phyloP scores from a whole-genome alignment of 2,888 invertebrate species.

The Folsomia candida region DNA sequence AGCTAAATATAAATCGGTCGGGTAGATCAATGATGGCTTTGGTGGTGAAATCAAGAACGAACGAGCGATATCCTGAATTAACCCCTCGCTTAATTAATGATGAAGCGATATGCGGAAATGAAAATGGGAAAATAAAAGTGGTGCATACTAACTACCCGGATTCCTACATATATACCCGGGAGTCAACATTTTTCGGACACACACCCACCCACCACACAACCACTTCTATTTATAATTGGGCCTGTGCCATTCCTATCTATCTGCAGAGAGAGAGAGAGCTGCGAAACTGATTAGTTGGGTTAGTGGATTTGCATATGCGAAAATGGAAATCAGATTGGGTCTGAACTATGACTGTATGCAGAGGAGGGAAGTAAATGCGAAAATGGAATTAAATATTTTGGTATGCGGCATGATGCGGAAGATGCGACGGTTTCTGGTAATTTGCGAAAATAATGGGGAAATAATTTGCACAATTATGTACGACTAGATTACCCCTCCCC shows the following conservation, averaged over 20 bases:
- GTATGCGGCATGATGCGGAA: no score
- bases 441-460: no score
- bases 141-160: neutral
- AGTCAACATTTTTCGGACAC: neutral
- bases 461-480: no score
- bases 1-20: no score
- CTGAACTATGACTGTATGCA: no score
- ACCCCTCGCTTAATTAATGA: neutral
- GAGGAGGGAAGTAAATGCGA: neutral
- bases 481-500: no score
- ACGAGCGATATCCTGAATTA: neutral
- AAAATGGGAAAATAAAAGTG: neutral
- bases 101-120: neutral
- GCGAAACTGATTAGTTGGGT: neutral
- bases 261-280: neutral
- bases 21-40: no score
- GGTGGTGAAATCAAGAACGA: neutral
- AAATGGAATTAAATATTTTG: no score
- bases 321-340: neutral
- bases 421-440: no score
- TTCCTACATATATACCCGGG: neutral
- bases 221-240: neutral
- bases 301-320: neutral
- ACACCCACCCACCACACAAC: conserved; percentile 5
- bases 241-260: neutral